These are phyloP conservation scores for Xylocampa areola DNA, from an alignment of 2,888 invertebrate genomes.

Conservation along the genomic window DNA sequence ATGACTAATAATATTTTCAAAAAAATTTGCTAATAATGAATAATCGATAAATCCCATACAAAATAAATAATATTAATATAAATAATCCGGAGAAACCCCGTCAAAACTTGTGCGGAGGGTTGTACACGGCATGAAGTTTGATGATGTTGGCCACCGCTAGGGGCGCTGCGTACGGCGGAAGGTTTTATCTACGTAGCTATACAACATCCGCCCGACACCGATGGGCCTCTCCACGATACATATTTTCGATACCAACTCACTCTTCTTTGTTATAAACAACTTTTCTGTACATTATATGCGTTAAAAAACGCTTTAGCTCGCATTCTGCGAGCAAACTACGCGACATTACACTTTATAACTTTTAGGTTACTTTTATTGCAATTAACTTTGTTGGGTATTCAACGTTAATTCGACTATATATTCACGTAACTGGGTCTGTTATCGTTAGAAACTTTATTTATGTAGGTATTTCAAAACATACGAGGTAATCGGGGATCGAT, in stretches of 20 bases:
- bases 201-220: slow-evolving; percentile 86
- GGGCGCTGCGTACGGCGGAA: slow-evolving; percentile 87
- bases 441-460: slow-evolving; percentile 68
- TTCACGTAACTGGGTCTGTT: slow-evolving; percentile 62
- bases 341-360: slow-evolving; percentile 59
- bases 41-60: slow-evolving; percentile 9
- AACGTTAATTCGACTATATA: slow-evolving; percentile 59
- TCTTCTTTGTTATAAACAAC: slow-evolving; percentile 86
- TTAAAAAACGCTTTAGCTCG: slow-evolving; percentile 72
- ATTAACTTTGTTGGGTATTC: slow-evolving; percentile 64
- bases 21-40: background rate
- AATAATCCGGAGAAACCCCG: slow-evolving; percentile 39
- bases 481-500: slow-evolving; percentile 73
- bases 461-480: slow-evolving; percentile 71
- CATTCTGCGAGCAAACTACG: slow-evolving; percentile 71
- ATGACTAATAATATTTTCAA: background rate
- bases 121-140: slow-evolving; percentile 86
- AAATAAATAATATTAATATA: slow-evolving; percentile 60
- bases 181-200: slow-evolving; percentile 90
- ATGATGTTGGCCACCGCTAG: slow-evolving; percentile 80
- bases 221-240: slow-evolving; percentile 84
- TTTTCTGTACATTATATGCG: slow-evolving; percentile 80
- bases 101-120: slow-evolving; percentile 74
- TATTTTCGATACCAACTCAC: slow-evolving; percentile 83
- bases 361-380: slow-evolving; percentile 78